Evolutionary conservation across 2,797 vertebrate genomes (phyloP).

Genomic region (Fringilla coelebs): DNA sequence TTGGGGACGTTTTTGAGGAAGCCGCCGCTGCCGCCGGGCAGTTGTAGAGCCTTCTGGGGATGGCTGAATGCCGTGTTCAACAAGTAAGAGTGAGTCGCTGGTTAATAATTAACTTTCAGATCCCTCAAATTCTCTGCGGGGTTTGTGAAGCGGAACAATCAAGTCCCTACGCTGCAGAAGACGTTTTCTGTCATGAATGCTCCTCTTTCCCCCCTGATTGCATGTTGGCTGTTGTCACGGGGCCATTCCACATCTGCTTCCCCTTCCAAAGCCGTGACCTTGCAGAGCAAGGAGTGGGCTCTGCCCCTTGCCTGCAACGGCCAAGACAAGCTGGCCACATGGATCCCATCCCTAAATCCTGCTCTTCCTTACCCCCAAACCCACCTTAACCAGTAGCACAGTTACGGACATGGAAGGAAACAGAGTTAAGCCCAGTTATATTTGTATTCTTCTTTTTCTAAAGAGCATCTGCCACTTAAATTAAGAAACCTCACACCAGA

Average conservation of each 20-base stretch:
- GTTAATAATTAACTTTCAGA: rapidly evolving
- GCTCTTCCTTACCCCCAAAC: rapidly evolving
- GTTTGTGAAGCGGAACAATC: background rate
- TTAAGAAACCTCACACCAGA: background rate
- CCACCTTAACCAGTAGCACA: background rate
- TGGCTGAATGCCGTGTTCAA: conserved; percentile 98
- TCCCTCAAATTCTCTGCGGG: rapidly evolving
- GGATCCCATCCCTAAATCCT: background rate
- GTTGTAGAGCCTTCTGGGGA: conserved; percentile 86
- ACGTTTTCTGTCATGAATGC: rapidly evolving
- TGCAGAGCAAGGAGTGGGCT: background rate
- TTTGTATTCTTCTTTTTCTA: background rate
- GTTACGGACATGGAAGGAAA: background rate
- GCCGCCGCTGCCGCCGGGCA: background rate
- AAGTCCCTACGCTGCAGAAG: background rate
- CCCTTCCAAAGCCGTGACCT: background rate
- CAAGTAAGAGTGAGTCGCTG: conserved; percentile 78
- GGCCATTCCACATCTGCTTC: rapidly evolving
- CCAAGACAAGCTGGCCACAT: rapidly evolving
- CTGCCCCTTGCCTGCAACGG: background rate
- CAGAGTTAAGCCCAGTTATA: background rate
- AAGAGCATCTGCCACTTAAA: background rate
- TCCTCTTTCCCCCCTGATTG: rapidly evolving
- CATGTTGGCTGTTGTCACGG: background rate
- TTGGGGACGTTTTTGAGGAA: conserved; percentile 12